Percentiles rank a stretch among this genome's conserved stretches.
These are phyloP conservation scores for Bettongia penicillata DNA, from an alignment of 2,113 vertebrate species.

Conservation along the genomic window DNA sequence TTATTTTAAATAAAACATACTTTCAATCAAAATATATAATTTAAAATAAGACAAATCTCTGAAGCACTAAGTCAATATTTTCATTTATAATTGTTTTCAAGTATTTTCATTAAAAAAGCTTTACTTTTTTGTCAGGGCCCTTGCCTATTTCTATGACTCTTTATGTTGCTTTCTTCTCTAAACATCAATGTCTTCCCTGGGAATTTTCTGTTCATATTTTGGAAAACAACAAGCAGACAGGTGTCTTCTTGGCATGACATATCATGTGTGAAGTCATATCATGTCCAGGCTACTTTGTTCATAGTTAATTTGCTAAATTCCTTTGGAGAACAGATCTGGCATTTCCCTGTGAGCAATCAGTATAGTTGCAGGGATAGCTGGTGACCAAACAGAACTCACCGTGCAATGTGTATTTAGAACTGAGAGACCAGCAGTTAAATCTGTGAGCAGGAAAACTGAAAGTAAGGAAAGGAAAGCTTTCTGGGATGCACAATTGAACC, in stretches of 20 bases:
- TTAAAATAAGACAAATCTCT: slow-evolving; percentile 9
- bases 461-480: not conserved
- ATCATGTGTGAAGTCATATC: slow-evolving; percentile 77
- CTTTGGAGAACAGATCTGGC: slow-evolving; percentile 73
- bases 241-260: slow-evolving; percentile 79
- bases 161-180: slow-evolving; percentile 65
- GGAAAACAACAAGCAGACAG: slow-evolving; percentile 80
- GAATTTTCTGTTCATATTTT: slow-evolving; percentile 82
- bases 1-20: not conserved
- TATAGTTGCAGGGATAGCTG: slow-evolving; percentile 71
- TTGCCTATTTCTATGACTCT: slow-evolving; percentile 58
- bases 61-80: slow-evolving; percentile 18
- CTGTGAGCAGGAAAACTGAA: slow-evolving; percentile 11
- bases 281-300: slow-evolving; percentile 79
- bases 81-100: slow-evolving; percentile 42
- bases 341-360: slow-evolving; percentile 76
- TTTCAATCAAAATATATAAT: not conserved
- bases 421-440: slow-evolving; percentile 39
- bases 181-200: slow-evolving; percentile 74
- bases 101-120: slow-evolving; percentile 28
- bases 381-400: slow-evolving; percentile 77
- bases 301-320: slow-evolving; percentile 85
- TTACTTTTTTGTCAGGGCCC: not conserved
- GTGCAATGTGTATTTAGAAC: slow-evolving; percentile 61
- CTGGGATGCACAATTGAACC: not conserved